phyloP scores from a whole-genome alignment of 1,140 invertebrate species.

The Caerostris extrusa region DNA sequence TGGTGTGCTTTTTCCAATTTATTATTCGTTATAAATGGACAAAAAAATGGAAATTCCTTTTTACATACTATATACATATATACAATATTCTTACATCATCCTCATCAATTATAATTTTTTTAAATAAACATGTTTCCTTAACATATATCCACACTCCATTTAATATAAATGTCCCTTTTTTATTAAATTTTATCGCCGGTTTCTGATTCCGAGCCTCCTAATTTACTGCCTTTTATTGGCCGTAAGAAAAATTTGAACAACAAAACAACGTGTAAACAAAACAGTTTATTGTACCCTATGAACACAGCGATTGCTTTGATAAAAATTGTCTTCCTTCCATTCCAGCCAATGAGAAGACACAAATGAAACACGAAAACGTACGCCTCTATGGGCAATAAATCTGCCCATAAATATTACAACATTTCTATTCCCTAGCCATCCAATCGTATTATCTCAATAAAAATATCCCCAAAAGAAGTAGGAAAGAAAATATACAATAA shows the following conservation, averaged over 20 bases:
- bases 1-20: too few species aligned
- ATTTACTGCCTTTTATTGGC: constrained; percentile 22
- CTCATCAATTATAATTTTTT: not conserved
- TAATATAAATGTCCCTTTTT: not conserved
- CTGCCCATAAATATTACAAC: constrained; percentile 72
- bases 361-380: constrained; percentile 17
- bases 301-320: constrained; percentile 51
- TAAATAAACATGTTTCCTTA: not conserved
- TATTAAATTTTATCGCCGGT: not conserved
- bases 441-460: constrained; percentile 75
- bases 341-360: not conserved
- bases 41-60: not conserved
- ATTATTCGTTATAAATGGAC: not conserved
- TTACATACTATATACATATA: too few species aligned
- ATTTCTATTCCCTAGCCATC: constrained; percentile 66
- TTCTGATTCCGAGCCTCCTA: not conserved
- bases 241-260: constrained; percentile 15
- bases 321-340: constrained; percentile 65
- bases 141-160: not conserved
- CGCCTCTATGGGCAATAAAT: constrained; percentile 71
- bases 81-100: too few species aligned
- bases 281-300: constrained; percentile 28
- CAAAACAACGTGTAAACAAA: constrained; percentile 36
- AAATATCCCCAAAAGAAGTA: constrained; percentile 4
- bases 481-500: constrained; percentile 8